Conservation (phyloP, 2,888 invertebrate species). For the Hyppa rectilinea region DNA sequence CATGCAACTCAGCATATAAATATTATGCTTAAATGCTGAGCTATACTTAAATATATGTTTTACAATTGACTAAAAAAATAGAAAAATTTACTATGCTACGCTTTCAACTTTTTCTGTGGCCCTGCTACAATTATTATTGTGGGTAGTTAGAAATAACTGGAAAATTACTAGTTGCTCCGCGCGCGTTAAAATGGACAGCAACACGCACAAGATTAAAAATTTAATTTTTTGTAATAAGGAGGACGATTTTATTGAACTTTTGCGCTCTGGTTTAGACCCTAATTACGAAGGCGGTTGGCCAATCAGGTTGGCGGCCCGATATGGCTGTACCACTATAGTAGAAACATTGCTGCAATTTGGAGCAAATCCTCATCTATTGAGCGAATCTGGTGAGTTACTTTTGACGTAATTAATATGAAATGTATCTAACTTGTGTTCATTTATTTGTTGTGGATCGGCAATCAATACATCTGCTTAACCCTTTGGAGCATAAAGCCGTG, state of each 20-base stretch:
- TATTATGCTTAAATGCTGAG: too few species aligned
- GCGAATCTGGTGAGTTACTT: constrained; percentile 81
- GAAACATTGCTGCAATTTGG: constrained; percentile 81
- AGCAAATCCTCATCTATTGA: constrained; percentile 84
- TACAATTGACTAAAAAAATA: too few species aligned
- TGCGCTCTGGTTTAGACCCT: constrained; percentile 82
- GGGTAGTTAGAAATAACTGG: constrained; percentile 25
- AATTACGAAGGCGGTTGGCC: constrained; percentile 86
- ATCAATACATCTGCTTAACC: not conserved
- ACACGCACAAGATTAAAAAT: constrained; percentile 72
- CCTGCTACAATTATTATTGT: too few species aligned
- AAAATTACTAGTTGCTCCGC: not conserved
- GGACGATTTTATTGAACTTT: constrained; percentile 74
- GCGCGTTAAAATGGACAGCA: constrained; percentile 72
- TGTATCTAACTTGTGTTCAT: not conserved
- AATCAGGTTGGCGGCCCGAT: constrained; percentile 84
- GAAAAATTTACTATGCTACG: too few species aligned
- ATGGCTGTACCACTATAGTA: constrained; percentile 79
- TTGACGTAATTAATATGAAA: not conserved
- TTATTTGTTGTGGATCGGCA: not conserved
- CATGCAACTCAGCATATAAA: too few species aligned
- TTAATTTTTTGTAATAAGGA: constrained; percentile 77
- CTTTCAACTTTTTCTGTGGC: too few species aligned
- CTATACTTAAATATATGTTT: too few species aligned
- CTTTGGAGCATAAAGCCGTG: not conserved